phyloP scores from a whole-genome alignment of 23 tunicate species.

The Ciona savignyi region DNA sequence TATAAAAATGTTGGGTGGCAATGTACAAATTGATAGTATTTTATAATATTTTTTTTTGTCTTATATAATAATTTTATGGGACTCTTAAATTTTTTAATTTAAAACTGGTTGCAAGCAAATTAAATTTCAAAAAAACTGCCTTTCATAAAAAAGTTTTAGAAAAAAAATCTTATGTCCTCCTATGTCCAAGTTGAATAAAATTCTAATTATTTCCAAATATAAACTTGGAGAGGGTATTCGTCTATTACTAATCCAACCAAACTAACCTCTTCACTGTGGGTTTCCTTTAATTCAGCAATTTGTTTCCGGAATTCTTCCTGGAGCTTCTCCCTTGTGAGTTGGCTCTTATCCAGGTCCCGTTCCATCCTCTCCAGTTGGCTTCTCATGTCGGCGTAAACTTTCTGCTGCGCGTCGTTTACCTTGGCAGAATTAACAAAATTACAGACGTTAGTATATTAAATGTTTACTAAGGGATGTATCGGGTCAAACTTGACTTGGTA shows the following conservation, averaged over 20 bases:
- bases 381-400: conserved; percentile 75
- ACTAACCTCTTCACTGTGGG: conserved; percentile 58
- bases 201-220: neutral
- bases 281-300: conserved; percentile 62
- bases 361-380: conserved; percentile 60
- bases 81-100: neutral
- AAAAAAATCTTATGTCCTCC: neutral
- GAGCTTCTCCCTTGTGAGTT: conserved; percentile 31
- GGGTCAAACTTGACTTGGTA: too few relatives aligned
- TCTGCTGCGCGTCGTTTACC: conserved; percentile 69
- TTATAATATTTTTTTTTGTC: too few relatives aligned
- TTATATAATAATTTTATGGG: too few relatives aligned
- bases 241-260: too few relatives aligned
- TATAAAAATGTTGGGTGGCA: too few relatives aligned
- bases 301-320: conserved; percentile 52
- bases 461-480: neutral
- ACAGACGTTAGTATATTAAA: neutral
- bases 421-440: neutral
- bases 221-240: too few relatives aligned
- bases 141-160: neutral
- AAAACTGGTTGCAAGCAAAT: neutral
- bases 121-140: too few relatives aligned
- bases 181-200: neutral
- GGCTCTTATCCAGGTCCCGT: conserved; percentile 52
- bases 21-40: too few relatives aligned